Conservation (phyloP, 2,888 invertebrate species). For the Mesoligia furuncula region DNA sequence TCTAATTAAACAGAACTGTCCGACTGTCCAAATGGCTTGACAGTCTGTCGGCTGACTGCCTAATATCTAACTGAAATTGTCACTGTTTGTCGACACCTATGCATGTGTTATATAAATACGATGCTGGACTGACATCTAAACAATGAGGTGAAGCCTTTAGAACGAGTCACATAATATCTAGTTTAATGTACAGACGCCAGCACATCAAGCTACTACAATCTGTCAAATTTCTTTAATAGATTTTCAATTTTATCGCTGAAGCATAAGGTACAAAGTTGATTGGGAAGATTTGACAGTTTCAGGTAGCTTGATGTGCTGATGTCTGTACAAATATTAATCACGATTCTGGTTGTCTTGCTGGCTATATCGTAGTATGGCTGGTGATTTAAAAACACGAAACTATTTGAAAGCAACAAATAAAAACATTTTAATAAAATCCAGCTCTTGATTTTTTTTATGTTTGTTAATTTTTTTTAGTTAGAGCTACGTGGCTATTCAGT, state of each 20-base stretch:
- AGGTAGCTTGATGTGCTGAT: too few relatives aligned
- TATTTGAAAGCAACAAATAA: not conserved
- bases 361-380: not conserved
- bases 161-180: not conserved
- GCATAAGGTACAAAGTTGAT: too few relatives aligned
- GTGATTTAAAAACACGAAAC: not conserved
- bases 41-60: conserved; percentile 26
- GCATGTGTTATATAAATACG: not conserved
- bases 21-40: conserved; percentile 10
- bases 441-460: not conserved
- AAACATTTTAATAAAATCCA: not conserved
- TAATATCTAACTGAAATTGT: conserved; percentile 27
- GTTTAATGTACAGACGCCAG: too few relatives aligned
- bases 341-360: not conserved
- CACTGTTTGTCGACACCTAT: conserved; percentile 5
- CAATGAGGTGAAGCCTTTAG: not conserved
- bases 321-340: not conserved
- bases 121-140: not conserved
- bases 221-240: too few relatives aligned
- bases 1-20: conserved; percentile 48
- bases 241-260: too few relatives aligned
- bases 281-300: too few relatives aligned
- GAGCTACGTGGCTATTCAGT: not conserved
- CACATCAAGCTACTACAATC: too few relatives aligned
- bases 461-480: too few relatives aligned